These are phyloP conservation scores for Gymnarchus niloticus DNA, from an alignment of 2,113 vertebrate species.

Conservation along the genomic window DNA sequence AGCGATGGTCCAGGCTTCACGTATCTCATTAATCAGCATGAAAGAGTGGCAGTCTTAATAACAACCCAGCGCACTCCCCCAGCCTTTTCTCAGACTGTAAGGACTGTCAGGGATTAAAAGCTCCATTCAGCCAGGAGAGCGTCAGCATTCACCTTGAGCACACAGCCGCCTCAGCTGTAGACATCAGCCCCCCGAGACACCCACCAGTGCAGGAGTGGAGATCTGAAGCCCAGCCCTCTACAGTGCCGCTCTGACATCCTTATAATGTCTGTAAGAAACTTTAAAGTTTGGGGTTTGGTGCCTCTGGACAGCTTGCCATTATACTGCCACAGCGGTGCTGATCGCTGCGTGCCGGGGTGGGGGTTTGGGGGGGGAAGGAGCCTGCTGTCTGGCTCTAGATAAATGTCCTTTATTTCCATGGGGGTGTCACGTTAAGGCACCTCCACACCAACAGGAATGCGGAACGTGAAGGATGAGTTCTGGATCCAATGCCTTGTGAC, in stretches of 20 bases:
- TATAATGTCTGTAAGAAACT: constrained; percentile 19
- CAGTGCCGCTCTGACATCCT: constrained; percentile 18
- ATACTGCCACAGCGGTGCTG: neutral
- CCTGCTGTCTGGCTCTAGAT: constrained; percentile 10
- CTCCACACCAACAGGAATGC: neutral
- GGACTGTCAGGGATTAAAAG: constrained; percentile 64
- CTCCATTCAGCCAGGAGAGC: constrained; percentile 57
- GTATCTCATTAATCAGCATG: constrained; percentile 63
- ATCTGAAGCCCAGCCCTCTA: constrained; percentile 38
- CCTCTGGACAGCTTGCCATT: constrained; percentile 14
- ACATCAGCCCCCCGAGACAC: constrained; percentile 60
- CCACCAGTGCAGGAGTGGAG: constrained; percentile 54
- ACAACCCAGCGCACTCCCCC: neutral
- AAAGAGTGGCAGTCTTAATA: constrained; percentile 56
- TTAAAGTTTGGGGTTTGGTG: neutral
- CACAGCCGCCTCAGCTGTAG: constrained; percentile 61
- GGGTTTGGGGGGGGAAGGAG: neutral
- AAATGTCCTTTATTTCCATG: neutral
- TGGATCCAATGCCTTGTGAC: neutral
- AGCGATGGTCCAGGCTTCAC: constrained; percentile 57
- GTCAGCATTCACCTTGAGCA: constrained; percentile 70
- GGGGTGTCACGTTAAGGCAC: neutral
- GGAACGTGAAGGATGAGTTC: neutral
- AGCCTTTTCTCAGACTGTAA: constrained; percentile 38
- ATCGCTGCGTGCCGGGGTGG: neutral